A percentile compares a stretch with the other conserved stretches of the same genome.
phyloP scores from a whole-genome alignment of 2,797 vertebrate genomes.

The Mustela erminea region DNA sequence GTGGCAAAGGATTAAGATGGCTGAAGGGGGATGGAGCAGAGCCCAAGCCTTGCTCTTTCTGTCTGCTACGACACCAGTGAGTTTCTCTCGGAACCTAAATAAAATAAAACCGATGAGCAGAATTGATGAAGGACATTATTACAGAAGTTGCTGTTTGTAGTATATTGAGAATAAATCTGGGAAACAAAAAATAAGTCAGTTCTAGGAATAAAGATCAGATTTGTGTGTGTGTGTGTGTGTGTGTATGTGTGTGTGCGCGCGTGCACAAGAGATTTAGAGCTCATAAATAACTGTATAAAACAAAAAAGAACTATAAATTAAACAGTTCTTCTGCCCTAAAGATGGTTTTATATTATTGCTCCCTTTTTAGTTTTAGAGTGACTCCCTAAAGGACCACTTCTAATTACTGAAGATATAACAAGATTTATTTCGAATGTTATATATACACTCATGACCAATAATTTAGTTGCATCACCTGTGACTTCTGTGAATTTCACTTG shows the following conservation, averaged over 20 bases:
- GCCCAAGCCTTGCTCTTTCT: no score
- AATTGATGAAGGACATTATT: not conserved
- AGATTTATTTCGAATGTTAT: conserved; percentile 70
- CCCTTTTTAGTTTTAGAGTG: conserved; percentile 50
- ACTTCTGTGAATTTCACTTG: conserved; percentile 81
- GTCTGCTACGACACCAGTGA: rapidly evolving
- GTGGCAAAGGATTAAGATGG: not conserved
- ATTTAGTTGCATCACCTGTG: conserved; percentile 66
- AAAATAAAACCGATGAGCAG: not conserved
- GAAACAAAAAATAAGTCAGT: not conserved
- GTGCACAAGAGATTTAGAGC: not conserved
- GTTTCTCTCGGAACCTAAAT: not conserved
- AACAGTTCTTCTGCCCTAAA: conserved; percentile 34
- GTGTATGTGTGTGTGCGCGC: not conserved
- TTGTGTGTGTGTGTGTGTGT: not conserved
- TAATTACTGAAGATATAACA: conserved; percentile 70
- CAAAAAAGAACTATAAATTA: not conserved
- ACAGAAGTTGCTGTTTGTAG: not conserved
- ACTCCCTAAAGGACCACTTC: conserved; percentile 59
- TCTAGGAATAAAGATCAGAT: not conserved
- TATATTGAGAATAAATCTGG: not conserved
- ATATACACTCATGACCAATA: conserved; percentile 66
- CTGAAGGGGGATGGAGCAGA: rapidly evolving
- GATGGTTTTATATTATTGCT: conserved; percentile 45
- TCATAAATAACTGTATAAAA: conserved; percentile 2